Base-by-base conservation (phyloP, 2,888 invertebrate species). In the Zhengitettix transpicula region DNA sequence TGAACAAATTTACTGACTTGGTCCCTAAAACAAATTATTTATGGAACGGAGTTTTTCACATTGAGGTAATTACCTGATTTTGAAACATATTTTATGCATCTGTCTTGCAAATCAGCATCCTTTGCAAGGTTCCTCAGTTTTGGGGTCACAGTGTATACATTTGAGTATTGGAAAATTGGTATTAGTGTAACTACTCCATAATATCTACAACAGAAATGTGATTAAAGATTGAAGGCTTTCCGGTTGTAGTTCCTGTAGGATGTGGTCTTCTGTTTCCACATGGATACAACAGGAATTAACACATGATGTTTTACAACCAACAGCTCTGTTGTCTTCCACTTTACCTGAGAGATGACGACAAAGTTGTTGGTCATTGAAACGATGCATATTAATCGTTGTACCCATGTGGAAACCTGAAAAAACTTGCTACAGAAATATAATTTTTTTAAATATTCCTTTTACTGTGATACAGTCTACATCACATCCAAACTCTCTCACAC, bases 81-180 rank as follows among this genome's bases (percentile, higher is more conserved):
- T 0, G 85, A 82, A 58, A 86, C 84, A 72, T 81, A 84, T 63
- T 81, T 78, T 9, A 88, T 74, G 68, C 90, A 91, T 17, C 86
- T 82, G 56, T 80, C 80, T 69, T 87, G 88, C 57, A 90, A 72
- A 9, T 79, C 75, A 0, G 71, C 70, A 68, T 87, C 83, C 60
- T 81, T 81, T 59, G 84, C 82, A 40, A 92, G 72, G 14, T 82
- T 78, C 67, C 81, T 81, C 1, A 91, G 77, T 65, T 82, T 81
- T 14, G 88, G 83, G 0, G 89, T 90, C 9, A 84, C 82, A 62
- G 87, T 84, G 72, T 92, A 93, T 68, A 89, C 85, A 71, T 92
- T 92, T 66, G 85, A 85, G 71, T 92, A 93, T 73, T 89, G 87
- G 62, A 91, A 80, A 64, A 90, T 83, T 11, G 90, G 88, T 58